phyloP scores from a whole-genome alignment of 2,888 invertebrate genomes.

The Nysson spinosus region DNA sequence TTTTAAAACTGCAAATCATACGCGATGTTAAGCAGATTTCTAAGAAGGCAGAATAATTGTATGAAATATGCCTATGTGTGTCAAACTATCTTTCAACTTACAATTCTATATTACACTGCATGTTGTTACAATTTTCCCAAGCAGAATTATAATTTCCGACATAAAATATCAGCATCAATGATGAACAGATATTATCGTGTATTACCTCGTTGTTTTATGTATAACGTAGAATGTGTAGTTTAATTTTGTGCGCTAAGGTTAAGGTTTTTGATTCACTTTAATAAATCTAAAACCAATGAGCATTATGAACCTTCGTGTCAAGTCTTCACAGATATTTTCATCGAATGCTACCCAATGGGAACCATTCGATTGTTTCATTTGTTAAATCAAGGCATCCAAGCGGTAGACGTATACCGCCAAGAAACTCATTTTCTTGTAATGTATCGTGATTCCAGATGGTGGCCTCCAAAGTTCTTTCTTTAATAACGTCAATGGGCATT shows the following conservation, averaged over 20 bases:
- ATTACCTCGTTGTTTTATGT: slow-evolving; percentile 44
- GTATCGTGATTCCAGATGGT: slow-evolving; percentile 97
- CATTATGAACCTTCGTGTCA: slow-evolving; percentile 27
- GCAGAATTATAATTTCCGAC: too few species aligned
- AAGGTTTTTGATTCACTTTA: slow-evolving; percentile 7
- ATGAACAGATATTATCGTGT: slow-evolving; percentile 9
- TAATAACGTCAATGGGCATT: slow-evolving; percentile 88
- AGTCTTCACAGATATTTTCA: slow-evolving; percentile 32
- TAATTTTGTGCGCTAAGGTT: slow-evolving; percentile 52
- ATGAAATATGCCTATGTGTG: slow-evolving; percentile 33
- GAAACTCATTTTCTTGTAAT: slow-evolving; percentile 94
- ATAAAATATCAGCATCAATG: not conserved
- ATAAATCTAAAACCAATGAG: slow-evolving; percentile 31
- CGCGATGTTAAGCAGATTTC: not conserved
- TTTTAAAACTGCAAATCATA: slow-evolving; percentile 2
- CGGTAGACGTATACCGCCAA: slow-evolving; percentile 93
- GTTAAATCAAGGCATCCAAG: slow-evolving; percentile 86
- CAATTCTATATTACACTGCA: slow-evolving; percentile 1
- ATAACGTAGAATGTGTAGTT: slow-evolving; percentile 34
- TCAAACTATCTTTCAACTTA: slow-evolving; percentile 3
- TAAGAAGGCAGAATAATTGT: slow-evolving; percentile 35
- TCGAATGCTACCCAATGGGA: slow-evolving; percentile 78
- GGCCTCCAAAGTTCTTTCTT: slow-evolving; percentile 88
- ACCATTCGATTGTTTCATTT: slow-evolving; percentile 92
- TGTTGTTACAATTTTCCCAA: not conserved